Percentiles rank a stretch among this genome's conserved stretches.
These are phyloP conservation scores for Rhodinocichla rosea DNA, from an alignment of 2,113 vertebrate species.

Conservation along the genomic window DNA sequence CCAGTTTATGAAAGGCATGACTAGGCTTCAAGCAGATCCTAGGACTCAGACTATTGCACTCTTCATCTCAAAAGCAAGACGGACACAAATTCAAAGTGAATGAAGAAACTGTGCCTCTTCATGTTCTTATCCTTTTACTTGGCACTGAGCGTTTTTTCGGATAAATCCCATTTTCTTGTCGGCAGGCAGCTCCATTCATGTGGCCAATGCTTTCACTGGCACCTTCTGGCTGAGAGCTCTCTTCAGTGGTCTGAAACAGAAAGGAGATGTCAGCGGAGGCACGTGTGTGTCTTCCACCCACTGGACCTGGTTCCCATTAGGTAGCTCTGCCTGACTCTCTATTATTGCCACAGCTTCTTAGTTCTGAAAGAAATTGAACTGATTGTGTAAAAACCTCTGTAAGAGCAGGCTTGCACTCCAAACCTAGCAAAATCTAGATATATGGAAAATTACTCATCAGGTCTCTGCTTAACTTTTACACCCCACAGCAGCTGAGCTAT, in stretches of 20 bases:
- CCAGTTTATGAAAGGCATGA: not conserved
- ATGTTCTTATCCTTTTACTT: constrained; percentile 80
- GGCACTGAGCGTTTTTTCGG: constrained; percentile 4
- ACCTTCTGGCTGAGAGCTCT: not conserved
- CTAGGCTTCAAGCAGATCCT: not conserved
- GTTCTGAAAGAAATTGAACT: not conserved
- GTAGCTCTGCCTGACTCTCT: not conserved
- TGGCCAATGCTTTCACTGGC: not conserved
- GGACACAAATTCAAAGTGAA: not conserved
- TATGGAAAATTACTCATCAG: not conserved
- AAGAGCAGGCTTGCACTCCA: not conserved
- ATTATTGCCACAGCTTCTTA: not conserved
- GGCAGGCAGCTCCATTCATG: constrained; percentile 55
- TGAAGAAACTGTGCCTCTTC: not conserved
- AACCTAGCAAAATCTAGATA: not conserved
- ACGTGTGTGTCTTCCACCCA: not conserved
- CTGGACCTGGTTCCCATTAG: not conserved
- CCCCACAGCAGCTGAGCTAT: not conserved
- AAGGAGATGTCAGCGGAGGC: not conserved
- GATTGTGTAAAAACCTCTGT: not conserved
- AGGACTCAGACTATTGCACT: not conserved
- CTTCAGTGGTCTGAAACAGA: constrained; percentile 58
- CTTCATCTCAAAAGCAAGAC: not conserved
- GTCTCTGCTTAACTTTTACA: not conserved
- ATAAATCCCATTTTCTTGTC: constrained; percentile 56